These are phyloP conservation scores for Gallinago paraguaiae DNA, from an alignment of 2,113 vertebrate species.

Conservation along the genomic window DNA sequence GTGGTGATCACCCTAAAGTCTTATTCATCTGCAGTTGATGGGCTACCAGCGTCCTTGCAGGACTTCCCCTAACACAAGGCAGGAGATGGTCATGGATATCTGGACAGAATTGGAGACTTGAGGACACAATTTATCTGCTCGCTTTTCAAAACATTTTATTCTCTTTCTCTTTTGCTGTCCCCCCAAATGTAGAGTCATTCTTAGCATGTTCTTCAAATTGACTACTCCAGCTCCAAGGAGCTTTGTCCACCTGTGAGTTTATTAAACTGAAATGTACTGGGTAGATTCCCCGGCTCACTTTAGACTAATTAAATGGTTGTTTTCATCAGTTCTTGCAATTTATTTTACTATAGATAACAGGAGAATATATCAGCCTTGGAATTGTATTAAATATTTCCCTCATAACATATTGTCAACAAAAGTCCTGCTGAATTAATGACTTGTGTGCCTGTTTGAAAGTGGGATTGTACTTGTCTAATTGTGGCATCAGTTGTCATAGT, in stretches of 20 bases:
- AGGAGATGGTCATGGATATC: background rate
- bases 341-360: constrained; percentile 77
- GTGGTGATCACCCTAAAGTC: background rate
- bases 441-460: constrained; percentile 87
- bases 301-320: constrained; percentile 75
- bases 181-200: background rate
- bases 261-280: constrained; percentile 57
- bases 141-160: background rate
- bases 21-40: background rate
- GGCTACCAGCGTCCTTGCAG: background rate
- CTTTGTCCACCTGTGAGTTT: constrained; percentile 58
- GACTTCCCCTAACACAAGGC: background rate
- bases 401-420: constrained; percentile 79
- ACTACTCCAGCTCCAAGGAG: background rate
- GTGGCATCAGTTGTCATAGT: constrained; percentile 93
- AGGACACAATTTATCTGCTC: background rate
- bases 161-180: background rate
- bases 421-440: constrained; percentile 90
- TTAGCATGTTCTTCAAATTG: constrained; percentile 4
- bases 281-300: constrained; percentile 66
- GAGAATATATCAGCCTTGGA: constrained; percentile 75
- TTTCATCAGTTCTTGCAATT: constrained; percentile 73
- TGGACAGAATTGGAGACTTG: background rate
- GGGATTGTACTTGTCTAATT: constrained; percentile 95
- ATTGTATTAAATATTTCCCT: constrained; percentile 81